Evolutionary conservation across 2,797 vertebrate species (phyloP), one percentile per base, ranked within the genome.

Genomic region (Micropoecilia bifurca): DNA sequence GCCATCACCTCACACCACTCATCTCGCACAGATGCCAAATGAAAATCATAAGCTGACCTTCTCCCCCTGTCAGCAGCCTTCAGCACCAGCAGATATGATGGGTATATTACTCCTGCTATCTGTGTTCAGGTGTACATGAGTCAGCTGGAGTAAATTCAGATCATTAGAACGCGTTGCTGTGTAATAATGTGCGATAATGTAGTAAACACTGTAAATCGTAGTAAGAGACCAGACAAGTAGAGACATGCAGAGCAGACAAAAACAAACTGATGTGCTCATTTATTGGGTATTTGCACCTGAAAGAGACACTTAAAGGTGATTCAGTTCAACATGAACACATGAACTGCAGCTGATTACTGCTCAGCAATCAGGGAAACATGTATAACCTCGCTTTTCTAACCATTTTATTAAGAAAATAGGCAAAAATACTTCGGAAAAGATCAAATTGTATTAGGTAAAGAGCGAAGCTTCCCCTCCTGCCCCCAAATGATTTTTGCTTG

Each of bases 31-130:
- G 50, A 78, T 59, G 41, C 76, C 71, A 71, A 86, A 83, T 50
- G 16, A 69, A 78, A 74, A 76, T 85, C 84, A 83, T 84, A 84
- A 88, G 91, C 87, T 88, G 84, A 92, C 90, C 88, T 87, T 88
- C 87, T 89, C 84, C 43, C 71, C 75, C 66, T 92, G 92, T 93
- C 93, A 92, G 91, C 87, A 87, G 88, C 89, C 87, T 83, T 95
- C 93, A 94, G 82, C 94, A 88, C 90, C 80, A 82, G 88, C 85
- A 89, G 91, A 94, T 91, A 92, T 81, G 82, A 90, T n/a, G 73
- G 72, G 41, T 76, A 71, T 87, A 87, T 91, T 91, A 90, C 74
- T 80, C 68, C 36, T 25, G 74, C 25, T 61, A 83, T 88, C 48
- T 87, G 72, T 74, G 81, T 83, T 57, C 28, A 57, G 4, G 80